Evolutionary conservation across 2,888 invertebrate genomes (phyloP).

Genomic region (Metalampra italica): DNA sequence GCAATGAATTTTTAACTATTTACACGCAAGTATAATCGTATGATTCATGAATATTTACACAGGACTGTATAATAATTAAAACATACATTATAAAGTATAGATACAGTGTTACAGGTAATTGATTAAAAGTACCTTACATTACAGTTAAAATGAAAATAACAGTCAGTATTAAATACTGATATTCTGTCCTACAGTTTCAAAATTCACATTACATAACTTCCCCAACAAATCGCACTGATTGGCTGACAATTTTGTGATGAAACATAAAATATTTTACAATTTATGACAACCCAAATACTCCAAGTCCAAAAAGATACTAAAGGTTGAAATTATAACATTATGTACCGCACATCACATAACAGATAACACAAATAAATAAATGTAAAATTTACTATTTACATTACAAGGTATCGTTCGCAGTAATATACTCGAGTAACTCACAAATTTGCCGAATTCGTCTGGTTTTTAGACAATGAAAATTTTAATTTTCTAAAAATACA

Average conservation of each 20-base stretch:
- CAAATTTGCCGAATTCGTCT: neutral
- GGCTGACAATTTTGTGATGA: too few relatives aligned
- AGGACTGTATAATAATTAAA: conserved; percentile 17
- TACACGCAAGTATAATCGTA: conserved; percentile 42
- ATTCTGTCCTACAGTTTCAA: neutral
- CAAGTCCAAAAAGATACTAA: conserved; percentile 21
- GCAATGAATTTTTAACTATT: conserved; percentile 20
- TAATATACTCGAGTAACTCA: conserved; percentile 3
- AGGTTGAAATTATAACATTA: conserved; percentile 19
- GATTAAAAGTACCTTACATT: too few relatives aligned
- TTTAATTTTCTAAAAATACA: too few relatives aligned
- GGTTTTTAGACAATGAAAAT: neutral
- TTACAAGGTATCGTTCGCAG: conserved; percentile 12
- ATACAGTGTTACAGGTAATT: too few relatives aligned
- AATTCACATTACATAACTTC: too few relatives aligned
- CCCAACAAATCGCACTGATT: too few relatives aligned
- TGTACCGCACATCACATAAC: conserved; percentile 3
- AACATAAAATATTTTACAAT: too few relatives aligned
- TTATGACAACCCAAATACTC: neutral
- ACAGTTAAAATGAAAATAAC: too few relatives aligned
- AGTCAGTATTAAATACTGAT: too few relatives aligned
- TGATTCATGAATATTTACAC: conserved; percentile 46
- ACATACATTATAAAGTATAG: neutral
- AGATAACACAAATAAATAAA: conserved; percentile 22
- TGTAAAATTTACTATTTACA: conserved; percentile 31